A percentile compares a stretch with the other conserved stretches of the same genome.
Evolutionary conservation across 1,140 invertebrate species (phyloP).

Genomic region (Trichonephila clavipes): DNA sequence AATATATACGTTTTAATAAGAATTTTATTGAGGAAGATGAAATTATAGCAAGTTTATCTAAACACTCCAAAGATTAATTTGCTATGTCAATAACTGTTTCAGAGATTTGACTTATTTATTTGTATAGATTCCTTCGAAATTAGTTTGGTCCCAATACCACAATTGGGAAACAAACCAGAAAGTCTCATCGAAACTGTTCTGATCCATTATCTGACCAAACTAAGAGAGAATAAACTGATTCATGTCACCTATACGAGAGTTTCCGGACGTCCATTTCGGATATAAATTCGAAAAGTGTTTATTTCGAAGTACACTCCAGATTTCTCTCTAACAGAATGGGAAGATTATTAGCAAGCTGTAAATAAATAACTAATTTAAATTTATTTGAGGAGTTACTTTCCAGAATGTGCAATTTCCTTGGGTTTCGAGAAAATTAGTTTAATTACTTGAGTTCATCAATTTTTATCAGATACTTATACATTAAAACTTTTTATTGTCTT

Average conservation of each 20-base stretch:
- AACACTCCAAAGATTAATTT: too few species aligned
- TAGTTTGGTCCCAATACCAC: conserved; percentile 19
- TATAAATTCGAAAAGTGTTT: not conserved
- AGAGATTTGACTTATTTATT: too few species aligned
- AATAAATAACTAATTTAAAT: not conserved
- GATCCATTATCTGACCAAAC: not conserved
- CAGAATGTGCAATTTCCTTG: not conserved
- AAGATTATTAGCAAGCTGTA: not conserved
- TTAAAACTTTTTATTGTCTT: not conserved
- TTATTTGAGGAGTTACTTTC: not conserved
- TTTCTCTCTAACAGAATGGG: not conserved
- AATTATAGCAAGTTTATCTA: too few species aligned
- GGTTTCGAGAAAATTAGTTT: not conserved
- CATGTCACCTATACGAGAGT: too few species aligned
- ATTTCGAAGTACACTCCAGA: not conserved
- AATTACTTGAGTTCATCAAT: not conserved
- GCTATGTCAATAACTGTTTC: too few species aligned
- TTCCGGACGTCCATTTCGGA: not conserved
- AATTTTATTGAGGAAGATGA: too few species aligned
- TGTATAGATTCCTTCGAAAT: not conserved
- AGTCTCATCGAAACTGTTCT: not conserved
- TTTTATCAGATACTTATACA: too few species aligned
- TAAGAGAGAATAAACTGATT: not conserved
- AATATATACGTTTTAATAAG: too few species aligned
- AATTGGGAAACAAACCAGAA: not conserved